Conservation (phyloP, 1,140 invertebrate species). For the Apolygus lucorum region DNA sequence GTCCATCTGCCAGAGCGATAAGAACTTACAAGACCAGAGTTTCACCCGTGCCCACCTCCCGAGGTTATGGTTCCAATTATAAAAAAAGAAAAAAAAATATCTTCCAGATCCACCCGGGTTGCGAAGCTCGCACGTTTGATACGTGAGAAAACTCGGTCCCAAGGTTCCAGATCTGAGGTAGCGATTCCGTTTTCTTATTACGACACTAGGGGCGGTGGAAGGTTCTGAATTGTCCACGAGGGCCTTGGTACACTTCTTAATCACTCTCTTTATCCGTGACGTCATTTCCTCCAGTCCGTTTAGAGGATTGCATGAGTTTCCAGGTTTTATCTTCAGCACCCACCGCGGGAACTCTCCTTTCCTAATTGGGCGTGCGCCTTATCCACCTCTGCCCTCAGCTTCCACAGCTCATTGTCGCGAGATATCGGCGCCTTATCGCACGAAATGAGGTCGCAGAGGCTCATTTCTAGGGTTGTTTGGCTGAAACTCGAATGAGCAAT, state of each 20-base stretch:
- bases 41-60: no score
- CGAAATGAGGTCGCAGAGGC: no score
- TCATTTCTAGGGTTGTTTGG: no score
- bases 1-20: no score
- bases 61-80: neutral
- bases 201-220: neutral
- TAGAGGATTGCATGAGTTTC: neutral
- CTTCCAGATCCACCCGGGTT: neutral
- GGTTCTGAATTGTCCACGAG: neutral
- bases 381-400: no score
- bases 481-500: no score
- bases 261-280: neutral
- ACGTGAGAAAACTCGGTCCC: neutral
- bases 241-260: neutral
- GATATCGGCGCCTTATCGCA: no score
- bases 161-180: neutral
- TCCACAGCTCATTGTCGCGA: no score
- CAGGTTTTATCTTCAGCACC: neutral
- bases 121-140: neutral
- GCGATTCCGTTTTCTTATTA: constrained; percentile 1
- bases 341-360: neutral
- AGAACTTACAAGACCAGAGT: no score
- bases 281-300: neutral
- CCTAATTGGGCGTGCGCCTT: neutral
- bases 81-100: neutral